Evolutionary conservation across 2,888 invertebrate species (phyloP), one percentile per base, ranked within the genome.

Genomic region (Spodoptera picta): DNA sequence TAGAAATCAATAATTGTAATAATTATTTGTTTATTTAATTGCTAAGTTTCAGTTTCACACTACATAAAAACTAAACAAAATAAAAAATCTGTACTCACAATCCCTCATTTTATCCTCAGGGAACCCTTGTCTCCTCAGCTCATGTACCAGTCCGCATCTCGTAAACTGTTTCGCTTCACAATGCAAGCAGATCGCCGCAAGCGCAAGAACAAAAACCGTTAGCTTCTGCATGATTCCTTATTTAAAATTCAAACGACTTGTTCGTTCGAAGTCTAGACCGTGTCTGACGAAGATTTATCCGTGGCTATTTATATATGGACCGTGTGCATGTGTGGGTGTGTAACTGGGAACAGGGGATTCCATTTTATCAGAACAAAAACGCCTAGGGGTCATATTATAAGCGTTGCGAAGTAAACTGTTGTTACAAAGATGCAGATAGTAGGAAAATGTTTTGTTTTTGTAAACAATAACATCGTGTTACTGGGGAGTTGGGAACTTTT

Each of bases 111-210:
- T 83, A 31, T 80, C 73, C 58, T 85, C 86, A 0, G 90, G 87
- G 59, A 91, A 90, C 0, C 89, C 88, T 56, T 90, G 90, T 0
- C 55, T 81, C 52, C 88, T 79, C 19, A 91, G 69, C 53, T 88
- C 88, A 0, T 54, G 69, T 0, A 88, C 89, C 48, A 91, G 64
- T 5, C 83, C 83, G 56, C 91, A 92, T 76, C 84, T 81, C 0
- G 78, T 82, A 36, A 88, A 86, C 7, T 69, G 65, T n/a, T 83
- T 83, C 0, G 81, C 84, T 42, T 87, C 80, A 4, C 77, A 72
- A 7, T 57, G 54, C 47, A 80, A 14, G 51, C 58, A 69, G 27
- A 75, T 7, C 14, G 71, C 51, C 11, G 71, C 70, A 42, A 75
- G 60, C 49, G 75, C 71, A 57, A 71, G 27, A 6, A 76, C 27